Conservation (phyloP, 35 echinoderm and acorn worm genomes). For the Holothuria glaberrima region DNA sequence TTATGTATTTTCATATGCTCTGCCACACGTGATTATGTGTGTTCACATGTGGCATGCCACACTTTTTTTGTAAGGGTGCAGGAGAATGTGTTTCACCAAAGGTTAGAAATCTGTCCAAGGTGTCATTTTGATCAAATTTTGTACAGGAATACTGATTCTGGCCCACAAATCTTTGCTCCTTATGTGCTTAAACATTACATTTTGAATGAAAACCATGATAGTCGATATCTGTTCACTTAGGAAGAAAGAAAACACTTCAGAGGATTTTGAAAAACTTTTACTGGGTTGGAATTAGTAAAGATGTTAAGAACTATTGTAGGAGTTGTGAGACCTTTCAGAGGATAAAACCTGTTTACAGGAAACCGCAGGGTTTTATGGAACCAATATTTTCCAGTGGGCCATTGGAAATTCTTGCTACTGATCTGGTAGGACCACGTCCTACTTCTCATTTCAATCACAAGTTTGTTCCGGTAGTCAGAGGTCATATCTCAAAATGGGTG, state of each 20-base stretch:
- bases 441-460: conserved; percentile 19
- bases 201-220: conserved; percentile 31
- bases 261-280: neutral
- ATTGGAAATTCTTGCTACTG: conserved; percentile 24
- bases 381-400: conserved; percentile 4
- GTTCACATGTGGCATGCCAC: too few species aligned
- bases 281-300: conserved; percentile 9
- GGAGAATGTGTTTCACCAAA: neutral
- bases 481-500: conserved; percentile 26
- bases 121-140: neutral
- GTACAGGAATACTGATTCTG: conserved; percentile 1
- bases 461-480: neutral
- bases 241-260: conserved; percentile 5
- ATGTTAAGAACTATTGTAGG: neutral
- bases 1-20: too few species aligned
- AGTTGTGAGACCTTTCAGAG: conserved; percentile 21
- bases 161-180: conserved; percentile 21
- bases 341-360: conserved; percentile 25
- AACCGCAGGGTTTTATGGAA: conserved; percentile 37
- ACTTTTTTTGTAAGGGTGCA: too few species aligned
- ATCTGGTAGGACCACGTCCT: conserved; percentile 34
- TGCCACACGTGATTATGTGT: too few species aligned
- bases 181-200: conserved; percentile 2
- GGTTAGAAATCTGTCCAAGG: neutral
- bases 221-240: neutral